Evolutionary conservation across 23 tunicate species (phyloP), one percentile per base, ranked within the genome.

Genomic region (Ascidia mentula): DNA sequence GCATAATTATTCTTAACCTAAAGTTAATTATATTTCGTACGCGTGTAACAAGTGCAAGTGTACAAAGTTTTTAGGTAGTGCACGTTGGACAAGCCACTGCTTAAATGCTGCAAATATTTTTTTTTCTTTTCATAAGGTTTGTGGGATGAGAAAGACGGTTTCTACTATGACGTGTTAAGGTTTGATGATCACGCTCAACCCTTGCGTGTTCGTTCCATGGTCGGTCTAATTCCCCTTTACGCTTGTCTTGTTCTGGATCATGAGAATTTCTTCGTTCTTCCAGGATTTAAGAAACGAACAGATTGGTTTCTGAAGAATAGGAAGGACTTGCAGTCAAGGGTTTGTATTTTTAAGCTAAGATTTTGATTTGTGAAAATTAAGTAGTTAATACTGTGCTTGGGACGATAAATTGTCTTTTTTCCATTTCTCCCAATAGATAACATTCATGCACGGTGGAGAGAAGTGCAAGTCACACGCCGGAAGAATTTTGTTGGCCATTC

Each of bases 91-190:
- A n/a, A n/a, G n/a, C n/a, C n/a, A n/a, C n/a, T n/a, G n/a, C n/a
- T n/a, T n/a, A n/a, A n/a, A n/a, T n/a, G n/a, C n/a, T n/a, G n/a
- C n/a, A n/a, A n/a, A n/a, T n/a, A n/a, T n/a, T n/a, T n/a, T n/a
- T n/a, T n/a, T n/a, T n/a, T n/a, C n/a, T n/a, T n/a, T n/a, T n/a
- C n/a, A n/a, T n/a, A n/a, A 92, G 97, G 97, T 1, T 79, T 92
- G 37, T 92, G 97, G 97, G 97, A 92, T 75, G 97, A 92, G 39
- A 37, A 79, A 36, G 97, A 92, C 60, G 97, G 97, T 1, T 92
- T 92, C 53, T 92, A 92, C 75, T 92, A 92, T 40, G 97, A 92
- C 40, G 92, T 87, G 20, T 74, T 92, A 26, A 77, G 89, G 12
- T 87, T 82, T 40, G 80, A 74, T 38, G 83, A 87, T 80, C 78